phyloP scores from a whole-genome alignment of 2,888 invertebrate species.

The Ophion obscuratus region DNA sequence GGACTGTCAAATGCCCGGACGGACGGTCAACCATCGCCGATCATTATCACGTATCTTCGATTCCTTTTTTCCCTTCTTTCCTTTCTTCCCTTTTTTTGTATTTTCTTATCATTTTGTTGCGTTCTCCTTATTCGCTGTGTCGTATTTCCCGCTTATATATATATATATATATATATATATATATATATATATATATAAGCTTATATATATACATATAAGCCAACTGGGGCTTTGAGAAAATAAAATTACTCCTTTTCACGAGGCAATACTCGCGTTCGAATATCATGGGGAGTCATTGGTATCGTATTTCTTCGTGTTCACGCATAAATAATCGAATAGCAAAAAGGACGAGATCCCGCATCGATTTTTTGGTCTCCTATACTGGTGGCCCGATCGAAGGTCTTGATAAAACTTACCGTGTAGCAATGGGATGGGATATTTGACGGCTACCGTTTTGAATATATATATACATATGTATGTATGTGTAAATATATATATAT shows the following conservation, averaged over 20 bases:
- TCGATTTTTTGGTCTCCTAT: conserved; percentile 40
- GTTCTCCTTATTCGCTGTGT: neutral
- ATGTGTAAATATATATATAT: too few relatives aligned
- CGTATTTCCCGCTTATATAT: neutral
- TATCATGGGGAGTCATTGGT: too few relatives aligned
- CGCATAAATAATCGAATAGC: conserved; percentile 7
- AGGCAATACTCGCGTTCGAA: conserved; percentile 31
- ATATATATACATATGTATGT: conserved; percentile 9
- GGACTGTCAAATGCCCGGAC: conserved; percentile 58
- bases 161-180: too few relatives aligned
- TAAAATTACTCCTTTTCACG: conserved; percentile 24
- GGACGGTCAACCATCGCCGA: conserved; percentile 65
- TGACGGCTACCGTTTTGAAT: conserved; percentile 66
- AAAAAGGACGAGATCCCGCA: conserved; percentile 26
- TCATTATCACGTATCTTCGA: conserved; percentile 41
- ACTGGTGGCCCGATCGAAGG: conserved; percentile 66
- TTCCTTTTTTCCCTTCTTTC: conserved; percentile 33
- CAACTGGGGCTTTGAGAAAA: neutral
- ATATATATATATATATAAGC: too few relatives aligned
- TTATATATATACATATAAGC: too few relatives aligned
- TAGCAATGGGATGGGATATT: conserved; percentile 60
- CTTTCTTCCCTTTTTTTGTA: conserved; percentile 9
- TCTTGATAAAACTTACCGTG: conserved; percentile 56
- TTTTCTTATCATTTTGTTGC: conserved; percentile 20
- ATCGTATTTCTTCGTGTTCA: neutral